These are phyloP conservation scores for Hoplias malabaricus DNA, from an alignment of 2,113 vertebrate species.

Conservation along the genomic window DNA sequence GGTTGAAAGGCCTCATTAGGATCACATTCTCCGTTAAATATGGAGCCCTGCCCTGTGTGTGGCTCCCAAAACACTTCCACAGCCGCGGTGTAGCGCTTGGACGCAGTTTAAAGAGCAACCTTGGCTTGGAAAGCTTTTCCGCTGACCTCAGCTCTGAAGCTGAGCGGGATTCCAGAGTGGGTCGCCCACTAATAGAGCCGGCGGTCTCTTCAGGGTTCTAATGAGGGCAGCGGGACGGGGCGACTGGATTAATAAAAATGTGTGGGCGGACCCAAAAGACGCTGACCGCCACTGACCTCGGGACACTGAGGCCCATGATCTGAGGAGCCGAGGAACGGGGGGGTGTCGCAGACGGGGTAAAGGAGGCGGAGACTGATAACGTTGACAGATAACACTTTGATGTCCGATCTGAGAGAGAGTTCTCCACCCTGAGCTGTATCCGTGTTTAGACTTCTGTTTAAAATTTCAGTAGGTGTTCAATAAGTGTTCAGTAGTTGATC, in stretches of 20 bases:
- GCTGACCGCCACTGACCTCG: no score
- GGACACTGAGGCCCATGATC: no score
- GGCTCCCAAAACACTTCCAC: slow-evolving; percentile 27
- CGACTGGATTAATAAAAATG: slow-evolving; percentile 47
- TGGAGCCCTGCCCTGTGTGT: slow-evolving; percentile 12
- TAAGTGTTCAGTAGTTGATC: no score
- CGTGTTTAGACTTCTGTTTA: no score
- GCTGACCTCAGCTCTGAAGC: slow-evolving; percentile 19
- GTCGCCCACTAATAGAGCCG: slow-evolving; percentile 16
- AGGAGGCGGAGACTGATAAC: no score
- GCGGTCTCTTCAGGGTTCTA: slow-evolving; percentile 16
- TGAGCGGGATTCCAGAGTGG: slow-evolving; percentile 17
- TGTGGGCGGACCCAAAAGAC: slow-evolving; percentile 49
- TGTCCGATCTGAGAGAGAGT: no score
- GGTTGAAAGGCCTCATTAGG: slow-evolving; percentile 34
- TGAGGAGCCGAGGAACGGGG: no score
- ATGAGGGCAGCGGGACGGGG: slow-evolving; percentile 24
- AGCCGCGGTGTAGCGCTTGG: slow-evolving; percentile 10
- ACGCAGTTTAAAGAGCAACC: slow-evolving; percentile 11
- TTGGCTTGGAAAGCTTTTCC: slow-evolving; percentile 34
- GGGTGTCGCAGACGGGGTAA: no score
- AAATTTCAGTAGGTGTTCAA: no score
- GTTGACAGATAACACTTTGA: no score
- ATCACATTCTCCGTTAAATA: slow-evolving; percentile 33
- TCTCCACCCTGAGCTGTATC: no score